Base-by-base conservation (phyloP, 2,888 invertebrate species). In the Dyspetes luteomarginatus region DNA sequence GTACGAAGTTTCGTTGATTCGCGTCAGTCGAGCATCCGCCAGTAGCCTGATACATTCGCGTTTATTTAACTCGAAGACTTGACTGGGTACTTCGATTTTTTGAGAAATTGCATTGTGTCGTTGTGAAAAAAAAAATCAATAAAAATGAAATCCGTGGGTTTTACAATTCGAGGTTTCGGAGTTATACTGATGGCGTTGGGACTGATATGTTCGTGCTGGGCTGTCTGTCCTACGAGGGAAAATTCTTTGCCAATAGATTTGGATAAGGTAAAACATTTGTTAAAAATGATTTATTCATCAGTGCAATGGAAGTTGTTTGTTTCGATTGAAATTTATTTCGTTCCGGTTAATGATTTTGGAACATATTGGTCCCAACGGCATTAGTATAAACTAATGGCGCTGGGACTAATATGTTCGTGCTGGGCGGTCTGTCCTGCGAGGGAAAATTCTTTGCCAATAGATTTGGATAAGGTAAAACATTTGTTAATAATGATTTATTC, bases 381-480 rank as follows among this genome's bases (percentile, higher is more conserved):
- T n/a, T n/a, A n/a, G n/a, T n/a, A n/a, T n/a, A n/a, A n/a, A n/a
- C n/a, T n/a, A n/a, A n/a, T n/a, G n/a, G n/a, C n/a, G n/a, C 30
- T 58, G 30, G 41, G 30, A n/a, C 28, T 43, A 12, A n/a, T 26
- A 7, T 30, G n/a, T 22, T 22, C 28, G 28, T 72, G 72, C 62
- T 24, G 24, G 19, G 43, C 69, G 24, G 26, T 4, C 4, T 82
- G 71, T 45, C 78, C 78, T 7, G 0, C 69, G 15, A 43, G 19
- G n/a, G 12, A 12, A 24, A 48, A 19, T 30, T 17, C 4, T 2
- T n/a, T 36, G 19, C 15, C 19, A 3, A 28, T 79, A 48, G 5
- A 72, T 24, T 9, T 72, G 45, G 7, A 58, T 68, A 58, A 79
- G 72, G 78, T 82, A 77, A 48, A 36, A 9, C 12, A 36, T 12